Conservation (phyloP, 1,140 invertebrate genomes). For the Schlechtendalia chinensis region DNA sequence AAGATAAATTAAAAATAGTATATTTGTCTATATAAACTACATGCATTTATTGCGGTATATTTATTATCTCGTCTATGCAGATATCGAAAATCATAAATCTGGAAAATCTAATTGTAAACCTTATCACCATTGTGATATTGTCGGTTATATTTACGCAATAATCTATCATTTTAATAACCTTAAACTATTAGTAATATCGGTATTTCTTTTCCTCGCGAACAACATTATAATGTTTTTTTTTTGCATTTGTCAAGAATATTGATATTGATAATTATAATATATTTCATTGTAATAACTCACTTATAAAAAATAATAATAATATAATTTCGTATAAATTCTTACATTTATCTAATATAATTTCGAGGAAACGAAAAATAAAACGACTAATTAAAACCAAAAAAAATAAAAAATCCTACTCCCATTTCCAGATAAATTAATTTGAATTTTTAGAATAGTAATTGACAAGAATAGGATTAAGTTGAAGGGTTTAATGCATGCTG, state of each 20-base stretch:
- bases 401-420: not conserved
- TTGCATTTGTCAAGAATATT: not conserved
- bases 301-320: not conserved
- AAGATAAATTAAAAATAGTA: not conserved
- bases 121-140: constrained; percentile 7
- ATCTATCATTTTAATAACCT: constrained; percentile 12
- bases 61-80: not conserved
- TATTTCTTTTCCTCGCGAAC: not conserved
- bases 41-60: not conserved
- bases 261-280: not conserved
- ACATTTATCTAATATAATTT: too few species aligned
- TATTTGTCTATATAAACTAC: not conserved
- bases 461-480: constrained; percentile 26
- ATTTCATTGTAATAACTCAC: not conserved
- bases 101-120: not conserved
- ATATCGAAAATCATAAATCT: not conserved
- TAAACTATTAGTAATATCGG: not conserved
- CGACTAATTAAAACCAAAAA: not conserved
- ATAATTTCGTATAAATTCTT: too few species aligned
- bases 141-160: not conserved
- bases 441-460: not conserved
- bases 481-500: constrained; percentile 16
- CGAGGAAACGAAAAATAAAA: too few species aligned
- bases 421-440: constrained; percentile 7
- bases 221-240: not conserved